Evolutionary conservation across 2,113 vertebrate genomes (phyloP), one percentile per base, ranked within the genome.

Genomic region (Cacatua alba): DNA sequence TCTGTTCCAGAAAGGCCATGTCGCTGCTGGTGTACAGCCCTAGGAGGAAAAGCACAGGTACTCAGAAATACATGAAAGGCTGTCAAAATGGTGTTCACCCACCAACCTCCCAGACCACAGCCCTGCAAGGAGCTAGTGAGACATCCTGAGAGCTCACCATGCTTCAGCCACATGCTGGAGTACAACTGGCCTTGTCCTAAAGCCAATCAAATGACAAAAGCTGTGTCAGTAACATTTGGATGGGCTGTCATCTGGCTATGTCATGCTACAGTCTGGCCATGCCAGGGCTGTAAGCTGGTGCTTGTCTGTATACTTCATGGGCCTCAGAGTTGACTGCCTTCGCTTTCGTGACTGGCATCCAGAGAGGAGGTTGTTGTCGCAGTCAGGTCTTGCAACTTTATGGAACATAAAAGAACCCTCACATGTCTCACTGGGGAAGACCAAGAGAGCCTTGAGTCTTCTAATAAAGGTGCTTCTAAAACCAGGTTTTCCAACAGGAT

Each of bases 11-110:
- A 57, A 70, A 62, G 31, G 11, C 29, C 0, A 0, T 49, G 49
- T 31, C 0, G 0, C 39, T 78, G 7, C 25, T 48, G 13, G 35
- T 6, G 11, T 49, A 26, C 21, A 55, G 35, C 8, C 55, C 31
- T 2, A 3, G 17, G 44, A 81, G 43, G 16, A 85, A 29, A 55
- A 1, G 6, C 3, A 2, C 11, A 63, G 43, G 6, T 46, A 60
- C 1, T 4, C 31, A 76, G 59, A 81, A 86, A 41, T 15, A 63
- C 16, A 20, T 21, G 18, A 74, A 72, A 82, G n/a, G 11, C 16
- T 48, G 68, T 44, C 23, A 55, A 84, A 90, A 55, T 24, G 11
- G 41, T 41, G 31, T 23, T 79, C 7, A 9, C 21, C 29, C 24
- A n/a, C 55, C 41, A 55, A 7, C n/a, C 29, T 67, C 35, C 23